Evolutionary conservation across 2,113 vertebrate genomes (phyloP).

Genomic region (Rhizomys pruinosus): DNA sequence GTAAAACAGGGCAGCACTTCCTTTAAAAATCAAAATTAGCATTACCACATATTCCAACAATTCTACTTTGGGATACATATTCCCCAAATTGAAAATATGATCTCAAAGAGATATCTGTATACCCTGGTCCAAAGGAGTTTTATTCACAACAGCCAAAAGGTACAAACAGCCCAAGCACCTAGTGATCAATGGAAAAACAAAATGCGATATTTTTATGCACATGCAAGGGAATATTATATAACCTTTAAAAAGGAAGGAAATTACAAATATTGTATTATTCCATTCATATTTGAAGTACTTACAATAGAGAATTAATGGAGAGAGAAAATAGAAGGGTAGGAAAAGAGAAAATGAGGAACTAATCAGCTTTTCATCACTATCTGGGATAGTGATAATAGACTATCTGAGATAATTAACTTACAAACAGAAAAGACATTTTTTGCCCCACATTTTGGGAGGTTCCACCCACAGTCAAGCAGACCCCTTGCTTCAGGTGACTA

Average conservation of each 20-base stretch:
- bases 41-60: too few species aligned
- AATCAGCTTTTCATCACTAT: background rate
- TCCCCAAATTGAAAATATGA: background rate
- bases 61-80: too few species aligned
- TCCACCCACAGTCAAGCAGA: background rate
- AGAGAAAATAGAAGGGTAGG: background rate
- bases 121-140: background rate
- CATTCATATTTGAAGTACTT: background rate
- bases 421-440: background rate
- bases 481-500: background rate
- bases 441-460: background rate
- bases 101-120: background rate
- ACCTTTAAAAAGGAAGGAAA: background rate
- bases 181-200: background rate
- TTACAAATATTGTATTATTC: background rate
- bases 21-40: conserved; percentile 11
- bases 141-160: background rate
- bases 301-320: background rate
- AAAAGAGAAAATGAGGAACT: background rate
- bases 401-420: background rate
- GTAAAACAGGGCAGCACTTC: background rate
- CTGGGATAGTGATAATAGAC: too few species aligned
- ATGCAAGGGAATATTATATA: background rate
- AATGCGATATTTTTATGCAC: background rate
- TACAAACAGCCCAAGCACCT: background rate